Conservation (phyloP, 2,888 invertebrate genomes). For the Cheilosia scutellata region DNA sequence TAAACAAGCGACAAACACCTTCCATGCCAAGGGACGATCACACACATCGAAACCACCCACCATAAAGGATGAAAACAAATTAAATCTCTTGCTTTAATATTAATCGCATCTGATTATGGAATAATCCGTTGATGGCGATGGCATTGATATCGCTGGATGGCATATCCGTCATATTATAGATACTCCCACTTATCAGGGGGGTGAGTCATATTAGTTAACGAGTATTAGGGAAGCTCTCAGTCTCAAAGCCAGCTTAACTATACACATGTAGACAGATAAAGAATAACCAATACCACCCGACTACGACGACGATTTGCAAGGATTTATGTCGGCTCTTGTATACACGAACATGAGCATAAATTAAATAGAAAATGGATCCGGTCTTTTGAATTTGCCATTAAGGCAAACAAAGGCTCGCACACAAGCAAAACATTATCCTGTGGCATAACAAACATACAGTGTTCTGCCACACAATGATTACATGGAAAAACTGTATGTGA, state of each 20-base stretch:
- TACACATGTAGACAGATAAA: constrained; percentile 34
- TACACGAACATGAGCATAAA: constrained; percentile 70
- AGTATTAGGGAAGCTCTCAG: constrained; percentile 20
- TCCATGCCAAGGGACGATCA: constrained; percentile 8
- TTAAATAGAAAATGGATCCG: constrained; percentile 50
- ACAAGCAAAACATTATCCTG: constrained; percentile 61
- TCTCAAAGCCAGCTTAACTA: constrained; percentile 46
- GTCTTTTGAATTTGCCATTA: constrained; percentile 51
- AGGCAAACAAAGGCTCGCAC: constrained; percentile 41
- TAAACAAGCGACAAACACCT: constrained; percentile 10
- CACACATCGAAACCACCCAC: background rate
- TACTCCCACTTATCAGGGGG: background rate
- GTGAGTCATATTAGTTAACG: constrained; percentile 1
- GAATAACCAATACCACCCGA: constrained; percentile 41
- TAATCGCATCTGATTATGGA: constrained; percentile 74
- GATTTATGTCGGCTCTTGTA: constrained; percentile 62
- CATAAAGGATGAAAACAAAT: constrained; percentile 46
- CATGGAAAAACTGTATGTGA: constrained; percentile 10
- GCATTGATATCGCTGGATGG: constrained; percentile 30
- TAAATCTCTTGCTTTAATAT: constrained; percentile 55
- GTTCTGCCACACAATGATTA: constrained; percentile 31
- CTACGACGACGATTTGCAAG: constrained; percentile 54
- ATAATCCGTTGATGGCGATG: constrained; percentile 55
- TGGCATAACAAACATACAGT: constrained; percentile 44
- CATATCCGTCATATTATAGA: background rate